Evolutionary conservation across 2,888 invertebrate species (phyloP).

Genomic region (Chrysopilus asiliformis): DNA sequence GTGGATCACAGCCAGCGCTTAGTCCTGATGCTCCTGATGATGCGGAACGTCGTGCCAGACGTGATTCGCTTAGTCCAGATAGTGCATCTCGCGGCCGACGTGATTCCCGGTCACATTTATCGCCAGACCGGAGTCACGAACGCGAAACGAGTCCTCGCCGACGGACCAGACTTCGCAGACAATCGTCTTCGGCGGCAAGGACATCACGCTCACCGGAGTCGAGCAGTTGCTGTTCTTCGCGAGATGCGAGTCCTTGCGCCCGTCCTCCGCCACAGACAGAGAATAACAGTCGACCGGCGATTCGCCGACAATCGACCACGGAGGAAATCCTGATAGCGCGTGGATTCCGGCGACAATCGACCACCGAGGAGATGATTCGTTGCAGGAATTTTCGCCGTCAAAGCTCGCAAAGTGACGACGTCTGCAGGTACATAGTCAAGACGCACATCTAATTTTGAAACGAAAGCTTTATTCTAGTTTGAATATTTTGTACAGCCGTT

Average conservation of each 20-base stretch:
- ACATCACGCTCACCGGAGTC: constrained; percentile 52
- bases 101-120: constrained; percentile 64
- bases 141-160: constrained; percentile 67
- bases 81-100: constrained; percentile 64
- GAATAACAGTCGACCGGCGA: constrained; percentile 54
- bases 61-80: constrained; percentile 83
- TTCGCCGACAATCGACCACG: constrained; percentile 77
- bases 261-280: constrained; percentile 39
- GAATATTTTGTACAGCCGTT: constrained; percentile 19
- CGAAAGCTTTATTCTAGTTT: not conserved
- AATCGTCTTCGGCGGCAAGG: constrained; percentile 64
- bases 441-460: not conserved
- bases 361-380: constrained; percentile 86
- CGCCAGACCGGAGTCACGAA: constrained; percentile 68
- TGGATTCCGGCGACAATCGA: constrained; percentile 79
- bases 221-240: constrained; percentile 59
- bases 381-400: constrained; percentile 83
- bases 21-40: constrained; percentile 68
- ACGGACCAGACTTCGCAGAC: constrained; percentile 56
- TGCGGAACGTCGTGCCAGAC: constrained; percentile 54
- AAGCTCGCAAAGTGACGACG: constrained; percentile 79
- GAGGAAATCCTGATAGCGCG: constrained; percentile 83
- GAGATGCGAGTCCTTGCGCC: constrained; percentile 74
- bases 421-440: constrained; percentile 40
- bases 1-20: constrained; percentile 70